Percentiles rank a stretch among this genome's conserved stretches.
These are phyloP conservation scores for Spongilla lacustris DNA, from an alignment of 37 sponge, comb jelly and placozoan genomes.

Conservation along the genomic window DNA sequence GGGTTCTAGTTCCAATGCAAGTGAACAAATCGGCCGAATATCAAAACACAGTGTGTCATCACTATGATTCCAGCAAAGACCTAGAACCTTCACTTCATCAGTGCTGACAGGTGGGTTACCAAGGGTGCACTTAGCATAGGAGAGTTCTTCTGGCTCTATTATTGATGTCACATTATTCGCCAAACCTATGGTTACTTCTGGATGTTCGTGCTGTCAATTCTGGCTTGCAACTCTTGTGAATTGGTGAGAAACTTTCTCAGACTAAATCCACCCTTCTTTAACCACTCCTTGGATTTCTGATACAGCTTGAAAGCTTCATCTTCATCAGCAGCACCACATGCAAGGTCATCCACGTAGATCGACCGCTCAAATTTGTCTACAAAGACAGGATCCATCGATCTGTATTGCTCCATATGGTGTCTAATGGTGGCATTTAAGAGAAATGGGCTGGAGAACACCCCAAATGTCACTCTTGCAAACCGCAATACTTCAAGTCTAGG, in stretches of 20 bases:
- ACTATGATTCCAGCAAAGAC: neutral
- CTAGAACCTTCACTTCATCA: neutral
- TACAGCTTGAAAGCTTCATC: conserved; percentile 26
- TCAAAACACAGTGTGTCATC: neutral
- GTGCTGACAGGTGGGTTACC: neutral
- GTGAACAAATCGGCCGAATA: neutral
- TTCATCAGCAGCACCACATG: conserved; percentile 3
- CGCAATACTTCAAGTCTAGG: neutral
- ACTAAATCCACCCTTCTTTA: conserved; percentile 14
- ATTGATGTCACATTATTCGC: neutral
- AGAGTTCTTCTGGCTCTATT: neutral
- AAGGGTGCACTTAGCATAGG: neutral
- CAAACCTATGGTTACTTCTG: neutral
- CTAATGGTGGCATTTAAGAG: conserved; percentile 24
- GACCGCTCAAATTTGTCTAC: conserved; percentile 3
- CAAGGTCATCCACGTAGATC: conserved; percentile 36
- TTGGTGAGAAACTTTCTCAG: conserved; percentile 19
- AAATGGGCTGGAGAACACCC: conserved; percentile 20
- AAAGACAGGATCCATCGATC: neutral
- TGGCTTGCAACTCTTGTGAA: neutral
- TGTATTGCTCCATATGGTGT: conserved; percentile 20
- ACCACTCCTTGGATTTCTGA: neutral
- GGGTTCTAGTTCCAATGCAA: neutral
- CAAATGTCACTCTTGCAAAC: conserved; percentile 16
- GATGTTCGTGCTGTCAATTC: neutral